Base-by-base conservation (phyloP, 2,888 invertebrate genomes). In the Nycteola revayana region DNA sequence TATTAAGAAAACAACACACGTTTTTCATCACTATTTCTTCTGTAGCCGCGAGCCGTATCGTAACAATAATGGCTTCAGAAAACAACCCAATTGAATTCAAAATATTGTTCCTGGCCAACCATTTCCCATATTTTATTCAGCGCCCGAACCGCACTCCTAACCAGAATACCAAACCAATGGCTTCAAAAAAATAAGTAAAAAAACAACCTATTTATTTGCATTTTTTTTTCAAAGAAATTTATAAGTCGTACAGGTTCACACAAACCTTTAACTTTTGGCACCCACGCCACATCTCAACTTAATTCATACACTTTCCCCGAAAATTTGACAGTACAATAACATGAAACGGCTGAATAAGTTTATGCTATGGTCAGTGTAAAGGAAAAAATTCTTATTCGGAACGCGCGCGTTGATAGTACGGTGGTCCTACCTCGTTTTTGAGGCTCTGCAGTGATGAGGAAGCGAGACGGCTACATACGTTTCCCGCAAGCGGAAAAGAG, bases 381-480 rank as follows among this genome's bases (percentile, higher is more conserved):
- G 69, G 71, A 79, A 84, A 81, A 78, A 74, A 55, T 71, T 75
- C 73, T 75, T 77, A 78, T 76, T 76, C 67, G 62, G 58, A 72
- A 80, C 80, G 75, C 72, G 75, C 75, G 77, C 81, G 74, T 68
- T 80, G 75, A 79, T 76, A 79, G 68, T 77, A 80, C 73, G 68
- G 61, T 68, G 75, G 67, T 62, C 75, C 78, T 83, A 81, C 83
- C 82, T 83, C 84, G 85, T 87, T 87, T 86, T 87, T 76, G 84
- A 84, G 78, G 82, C 86, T 88, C 87, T 88, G 87, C 87, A 88
- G 87, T 86, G 85, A 66, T 80, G 86, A 63, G 76, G 31, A 70
- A 84, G 50, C 36, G 75, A 52, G 84, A 81, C 28, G 27, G 57
- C 36, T 9, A 38, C 58, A 81, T 60, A 43, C 32, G 56, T 49